A percentile compares a stretch with the other conserved stretches of the same genome.
Conservation (phyloP, 1,140 invertebrate genomes). For the Piezodorus guildinii region DNA sequence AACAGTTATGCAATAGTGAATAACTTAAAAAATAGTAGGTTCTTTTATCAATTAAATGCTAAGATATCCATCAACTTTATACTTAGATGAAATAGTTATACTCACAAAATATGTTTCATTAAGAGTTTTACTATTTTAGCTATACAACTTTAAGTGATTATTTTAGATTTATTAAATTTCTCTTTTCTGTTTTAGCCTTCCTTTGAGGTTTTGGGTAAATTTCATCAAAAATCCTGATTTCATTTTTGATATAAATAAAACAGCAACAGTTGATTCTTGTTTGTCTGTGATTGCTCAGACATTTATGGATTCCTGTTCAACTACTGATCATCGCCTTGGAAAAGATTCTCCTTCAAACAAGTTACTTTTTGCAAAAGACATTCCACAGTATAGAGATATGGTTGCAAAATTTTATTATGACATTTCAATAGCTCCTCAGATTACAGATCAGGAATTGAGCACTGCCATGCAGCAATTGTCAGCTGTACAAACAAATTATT, state of each 20-base stretch:
- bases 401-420: slow-evolving; percentile 72
- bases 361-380: slow-evolving; percentile 80
- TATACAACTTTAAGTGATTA: slow-evolving; percentile 15
- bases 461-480: slow-evolving; percentile 85
- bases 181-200: slow-evolving; percentile 50
- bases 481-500: slow-evolving; percentile 72
- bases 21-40: too few relatives aligned
- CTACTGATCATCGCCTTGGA: slow-evolving; percentile 74
- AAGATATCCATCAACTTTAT: too few relatives aligned
- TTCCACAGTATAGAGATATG: slow-evolving; percentile 68
- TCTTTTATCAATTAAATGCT: too few relatives aligned
- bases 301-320: slow-evolving; percentile 90
- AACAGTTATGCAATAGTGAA: too few relatives aligned
- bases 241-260: slow-evolving; percentile 92
- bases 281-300: slow-evolving; percentile 91
- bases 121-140: not conserved
- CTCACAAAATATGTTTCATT: too few relatives aligned
- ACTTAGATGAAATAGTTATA: too few relatives aligned
- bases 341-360: slow-evolving; percentile 94
- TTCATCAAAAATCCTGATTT: slow-evolving; percentile 96
- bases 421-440: slow-evolving; percentile 69
- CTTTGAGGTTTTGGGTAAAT: slow-evolving; percentile 91
- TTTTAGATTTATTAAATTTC: not conserved
- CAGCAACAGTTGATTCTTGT: slow-evolving; percentile 80
- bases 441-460: slow-evolving; percentile 84